Conservation (phyloP, 2,888 invertebrate species). For the Ormyrus rosae region DNA sequence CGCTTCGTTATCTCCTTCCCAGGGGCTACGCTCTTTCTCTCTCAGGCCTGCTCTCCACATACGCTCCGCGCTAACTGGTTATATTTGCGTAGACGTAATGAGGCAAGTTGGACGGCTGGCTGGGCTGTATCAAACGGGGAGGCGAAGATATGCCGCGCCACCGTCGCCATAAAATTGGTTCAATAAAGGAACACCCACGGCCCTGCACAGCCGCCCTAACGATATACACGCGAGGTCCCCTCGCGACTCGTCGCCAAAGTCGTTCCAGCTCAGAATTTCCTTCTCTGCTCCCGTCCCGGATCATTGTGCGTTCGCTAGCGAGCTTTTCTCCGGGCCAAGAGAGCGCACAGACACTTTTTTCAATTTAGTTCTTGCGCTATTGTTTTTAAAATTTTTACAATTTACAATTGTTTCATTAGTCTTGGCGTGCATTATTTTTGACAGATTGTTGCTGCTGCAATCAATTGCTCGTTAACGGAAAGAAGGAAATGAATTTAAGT, state of each 20-base stretch:
- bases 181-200: constrained; percentile 72
- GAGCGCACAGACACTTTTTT: not conserved
- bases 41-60: constrained; percentile 27
- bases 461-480: no score
- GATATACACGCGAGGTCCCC: constrained; percentile 56
- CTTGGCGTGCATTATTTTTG: no score
- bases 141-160: constrained; percentile 62
- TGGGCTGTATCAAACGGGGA: constrained; percentile 43
- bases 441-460: no score
- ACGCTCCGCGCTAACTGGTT: constrained; percentile 64
- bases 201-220: constrained; percentile 60
- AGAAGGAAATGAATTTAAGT: no score
- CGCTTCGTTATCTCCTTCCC: constrained; percentile 56
- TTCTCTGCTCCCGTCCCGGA: not conserved
- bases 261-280: constrained; percentile 10
- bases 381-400: no score
- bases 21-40: constrained; percentile 34
- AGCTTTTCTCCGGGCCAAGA: not conserved
- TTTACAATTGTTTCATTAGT: no score
- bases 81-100: constrained; percentile 70
- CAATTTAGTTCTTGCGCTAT: no score
- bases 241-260: not conserved
- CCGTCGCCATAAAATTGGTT: constrained; percentile 68
- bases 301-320: not conserved
- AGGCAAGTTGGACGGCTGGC: constrained; percentile 66